Evolutionary conservation across 2,113 vertebrate species (phyloP), one percentile per base, ranked within the genome.

Genomic region (Cacatua alba): DNA sequence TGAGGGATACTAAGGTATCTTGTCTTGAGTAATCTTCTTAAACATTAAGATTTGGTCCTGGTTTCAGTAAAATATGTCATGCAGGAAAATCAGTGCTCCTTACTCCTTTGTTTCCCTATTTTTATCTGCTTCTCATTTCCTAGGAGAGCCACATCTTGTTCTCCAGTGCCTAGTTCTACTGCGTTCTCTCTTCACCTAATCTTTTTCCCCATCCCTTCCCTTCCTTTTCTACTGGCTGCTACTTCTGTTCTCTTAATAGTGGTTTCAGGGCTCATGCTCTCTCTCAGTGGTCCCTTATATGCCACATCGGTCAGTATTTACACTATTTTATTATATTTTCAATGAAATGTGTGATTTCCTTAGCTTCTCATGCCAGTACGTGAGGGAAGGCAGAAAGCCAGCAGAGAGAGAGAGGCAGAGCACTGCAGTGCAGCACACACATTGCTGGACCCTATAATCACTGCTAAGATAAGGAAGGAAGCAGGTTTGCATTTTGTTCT

Each of bases 21-120:
- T 35, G 25, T 11, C 59, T 74, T 43, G 39, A 20, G 76, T 68
- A 67, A 93, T 64, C 63, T 69, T 59, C 72, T 88, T 46, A 57
- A 70, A 86, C 0, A 0, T 25, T 25, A 25, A 51, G 20, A 64
- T 90, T 46, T 35, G 16, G 46, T 65, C 51, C 17, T 0, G 0
- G 49, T 35, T 83, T 86, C 62, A 68, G 20, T 70, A 4, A 95
- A 91, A 35, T 15, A 88, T 2, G 5, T 26, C 53, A 90, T 53
- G 49, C 57, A 91, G 55, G 52, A 96, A 93, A 82, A 67, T 5
- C 53, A 55, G 10, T 55, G 15, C 33, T 88, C 39, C 85, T 80
- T n/a, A 31, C 13, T 72, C 24, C 48, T 77, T 71, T 82, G 39
- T 76, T n/a, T 90, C 53, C 21, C 59, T 52, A 10, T 77, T 92